phyloP scores from a whole-genome alignment of 2,797 vertebrate species.

The Microchirus variegatus region DNA sequence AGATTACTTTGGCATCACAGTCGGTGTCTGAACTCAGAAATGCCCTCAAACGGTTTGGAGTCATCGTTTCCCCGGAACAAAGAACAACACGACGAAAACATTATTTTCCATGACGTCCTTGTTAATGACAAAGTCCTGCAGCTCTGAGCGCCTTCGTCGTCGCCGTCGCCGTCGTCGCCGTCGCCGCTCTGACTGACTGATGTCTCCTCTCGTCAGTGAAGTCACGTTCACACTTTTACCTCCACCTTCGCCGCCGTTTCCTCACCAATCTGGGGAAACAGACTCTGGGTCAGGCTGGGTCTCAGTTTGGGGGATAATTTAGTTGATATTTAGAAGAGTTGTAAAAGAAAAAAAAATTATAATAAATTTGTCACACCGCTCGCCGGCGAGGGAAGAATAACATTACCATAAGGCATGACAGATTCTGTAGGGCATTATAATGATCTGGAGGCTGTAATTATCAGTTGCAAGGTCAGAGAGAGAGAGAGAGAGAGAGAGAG shows the following conservation, averaged over 20 bases:
- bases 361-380: slow-evolving; percentile 41
- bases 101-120: slow-evolving; percentile 14
- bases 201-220: slow-evolving; percentile 14
- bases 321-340: slow-evolving; percentile 39
- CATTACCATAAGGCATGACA: slow-evolving; percentile 57
- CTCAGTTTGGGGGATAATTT: slow-evolving; percentile 40
- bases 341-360: slow-evolving; percentile 34
- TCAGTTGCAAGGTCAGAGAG: slow-evolving; percentile 49
- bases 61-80: slow-evolving; percentile 12
- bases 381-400: slow-evolving; percentile 38
- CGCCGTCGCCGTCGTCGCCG: not conserved
- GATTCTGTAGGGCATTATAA: slow-evolving; percentile 39
- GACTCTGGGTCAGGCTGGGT: slow-evolving; percentile 22
- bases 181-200: slow-evolving; percentile 3
- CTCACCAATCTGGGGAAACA: slow-evolving; percentile 2
- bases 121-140: slow-evolving; percentile 30
- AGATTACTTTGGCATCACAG: not conserved
- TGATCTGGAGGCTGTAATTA: slow-evolving; percentile 51
- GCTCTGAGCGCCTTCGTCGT: slow-evolving; percentile 23
- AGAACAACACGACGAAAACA: slow-evolving; percentile 17
- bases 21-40: slow-evolving; percentile 8
- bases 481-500: slow-evolving; percentile 22
- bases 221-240: slow-evolving; percentile 24
- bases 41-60: slow-evolving; percentile 5
- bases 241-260: slow-evolving; percentile 20